Percentiles rank a stretch among this genome's conserved stretches.
These are phyloP conservation scores for Indicator maculatus DNA, from an alignment of 2,113 vertebrate species.

Conservation along the genomic window DNA sequence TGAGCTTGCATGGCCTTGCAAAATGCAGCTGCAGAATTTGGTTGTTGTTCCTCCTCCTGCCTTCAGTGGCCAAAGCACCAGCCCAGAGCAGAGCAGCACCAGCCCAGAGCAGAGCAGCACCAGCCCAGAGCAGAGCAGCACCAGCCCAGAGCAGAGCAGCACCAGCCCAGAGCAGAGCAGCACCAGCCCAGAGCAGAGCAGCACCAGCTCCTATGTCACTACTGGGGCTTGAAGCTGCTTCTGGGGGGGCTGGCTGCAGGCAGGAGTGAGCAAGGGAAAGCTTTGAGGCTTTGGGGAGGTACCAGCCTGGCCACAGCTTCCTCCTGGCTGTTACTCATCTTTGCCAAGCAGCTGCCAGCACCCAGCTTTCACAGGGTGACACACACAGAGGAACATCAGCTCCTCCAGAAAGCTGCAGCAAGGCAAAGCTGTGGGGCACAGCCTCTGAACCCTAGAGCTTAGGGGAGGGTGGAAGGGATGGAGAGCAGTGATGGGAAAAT, in stretches of 20 bases:
- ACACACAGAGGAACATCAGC: fast-evolving
- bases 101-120: neutral
- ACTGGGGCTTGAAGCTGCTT: fast-evolving
- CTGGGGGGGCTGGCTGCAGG: neutral
- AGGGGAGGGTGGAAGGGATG: fast-evolving
- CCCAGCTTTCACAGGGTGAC: neutral
- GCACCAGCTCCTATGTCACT: neutral
- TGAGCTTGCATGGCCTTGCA: fast-evolving
- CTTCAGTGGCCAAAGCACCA: neutral
- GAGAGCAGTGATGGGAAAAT: neutral
- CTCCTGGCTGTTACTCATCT: fast-evolving
- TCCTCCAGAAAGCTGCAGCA: neutral
- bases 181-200: neutral
- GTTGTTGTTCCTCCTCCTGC: neutral
- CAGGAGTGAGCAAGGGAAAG: neutral
- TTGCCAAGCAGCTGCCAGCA: fast-evolving
- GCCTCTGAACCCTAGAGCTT: neutral
- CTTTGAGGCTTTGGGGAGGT: neutral
- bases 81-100: neutral
- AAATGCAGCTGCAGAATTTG: neutral
- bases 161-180: neutral
- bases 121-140: neutral
- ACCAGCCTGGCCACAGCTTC: neutral
- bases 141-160: neutral
- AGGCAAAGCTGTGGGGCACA: fast-evolving